Conservation (phyloP, 2,888 invertebrate species). For the Scaptomyza cyrtandrae region DNA sequence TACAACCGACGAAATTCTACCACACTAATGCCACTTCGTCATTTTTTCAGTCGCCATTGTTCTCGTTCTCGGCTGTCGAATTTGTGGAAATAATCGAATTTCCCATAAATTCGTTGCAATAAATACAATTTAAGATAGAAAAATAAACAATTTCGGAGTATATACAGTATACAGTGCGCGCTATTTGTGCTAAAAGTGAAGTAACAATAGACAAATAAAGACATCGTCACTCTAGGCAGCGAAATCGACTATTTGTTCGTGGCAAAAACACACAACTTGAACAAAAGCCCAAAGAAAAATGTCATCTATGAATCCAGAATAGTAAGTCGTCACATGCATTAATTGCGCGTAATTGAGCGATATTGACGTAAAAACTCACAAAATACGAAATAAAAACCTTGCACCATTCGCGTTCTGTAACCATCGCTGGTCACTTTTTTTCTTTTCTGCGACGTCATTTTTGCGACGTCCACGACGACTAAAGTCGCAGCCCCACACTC, state of each 20-base stretch:
- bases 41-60: conserved; percentile 80
- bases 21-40: conserved; percentile 76
- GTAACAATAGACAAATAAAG: conserved; percentile 37
- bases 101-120: conserved; percentile 63
- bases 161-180: conserved; percentile 51
- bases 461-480: conserved; percentile 68
- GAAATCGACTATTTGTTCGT: conserved; percentile 77
- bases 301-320: conserved; percentile 91
- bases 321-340: conserved; percentile 86
- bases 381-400: conserved; percentile 24
- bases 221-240: conserved; percentile 40
- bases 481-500: conserved; percentile 51
- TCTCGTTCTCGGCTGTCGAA: conserved; percentile 77
- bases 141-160: conserved; percentile 57
- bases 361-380: conserved; percentile 22
- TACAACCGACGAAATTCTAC: conserved; percentile 35
- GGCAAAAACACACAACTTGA: conserved; percentile 61
- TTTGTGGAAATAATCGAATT: conserved; percentile 71
- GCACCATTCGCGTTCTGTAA: conserved; percentile 61
- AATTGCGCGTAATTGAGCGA: conserved; percentile 63
- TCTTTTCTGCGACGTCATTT: conserved; percentile 82
- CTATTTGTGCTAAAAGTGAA: conserved; percentile 40
- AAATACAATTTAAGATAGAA: conserved; percentile 62
- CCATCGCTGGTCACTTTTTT: conserved; percentile 42
- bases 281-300: conserved; percentile 73